These are phyloP conservation scores for Ciconia nigra DNA, from an alignment of 2,797 vertebrate species.

Conservation along the genomic window DNA sequence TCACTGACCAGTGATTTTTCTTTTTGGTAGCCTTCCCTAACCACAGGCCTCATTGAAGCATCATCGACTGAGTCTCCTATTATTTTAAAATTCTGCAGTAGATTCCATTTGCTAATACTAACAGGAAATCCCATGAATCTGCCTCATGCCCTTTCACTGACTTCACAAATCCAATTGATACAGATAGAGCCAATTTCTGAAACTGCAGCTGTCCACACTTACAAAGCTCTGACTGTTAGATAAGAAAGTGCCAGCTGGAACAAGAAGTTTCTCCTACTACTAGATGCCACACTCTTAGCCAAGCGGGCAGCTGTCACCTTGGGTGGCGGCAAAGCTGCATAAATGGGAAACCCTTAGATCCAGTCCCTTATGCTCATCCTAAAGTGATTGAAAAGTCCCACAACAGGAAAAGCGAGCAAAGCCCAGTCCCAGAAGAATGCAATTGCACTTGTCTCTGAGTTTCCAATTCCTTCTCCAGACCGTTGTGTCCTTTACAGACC, in stretches of 20 bases:
- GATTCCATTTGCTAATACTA: conserved; percentile 76
- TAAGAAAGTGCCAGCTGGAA: conserved; percentile 88
- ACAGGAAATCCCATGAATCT: conserved; percentile 80
- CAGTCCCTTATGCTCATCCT: conserved; percentile 34
- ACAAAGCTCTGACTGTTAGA: conserved; percentile 89
- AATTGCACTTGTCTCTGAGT: neutral
- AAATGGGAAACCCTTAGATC: conserved; percentile 59
- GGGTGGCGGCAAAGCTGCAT: conserved; percentile 74
- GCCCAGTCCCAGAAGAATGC: conserved; percentile 5
- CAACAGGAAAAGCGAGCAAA: neutral
- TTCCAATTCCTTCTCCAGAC: neutral
- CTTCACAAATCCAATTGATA: conserved; percentile 78
- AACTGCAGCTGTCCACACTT: conserved; percentile 84
- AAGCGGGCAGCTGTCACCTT: conserved; percentile 85
- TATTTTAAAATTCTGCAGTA: conserved; percentile 55
- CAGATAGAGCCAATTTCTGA: conserved; percentile 77
- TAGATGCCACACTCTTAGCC: conserved; percentile 80
- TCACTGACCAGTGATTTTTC: neutral
- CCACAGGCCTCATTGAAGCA: neutral
- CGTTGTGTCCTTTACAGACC: neutral
- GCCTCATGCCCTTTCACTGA: conserved; percentile 75
- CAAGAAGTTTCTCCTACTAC: conserved; percentile 83
- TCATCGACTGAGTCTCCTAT: conserved; percentile 27
- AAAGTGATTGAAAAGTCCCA: neutral
- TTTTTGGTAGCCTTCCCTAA: conserved; percentile 20